Evolutionary conservation across 2,888 invertebrate species (phyloP), one percentile per base, ranked within the genome.

Genomic region (Amiota communis): DNA sequence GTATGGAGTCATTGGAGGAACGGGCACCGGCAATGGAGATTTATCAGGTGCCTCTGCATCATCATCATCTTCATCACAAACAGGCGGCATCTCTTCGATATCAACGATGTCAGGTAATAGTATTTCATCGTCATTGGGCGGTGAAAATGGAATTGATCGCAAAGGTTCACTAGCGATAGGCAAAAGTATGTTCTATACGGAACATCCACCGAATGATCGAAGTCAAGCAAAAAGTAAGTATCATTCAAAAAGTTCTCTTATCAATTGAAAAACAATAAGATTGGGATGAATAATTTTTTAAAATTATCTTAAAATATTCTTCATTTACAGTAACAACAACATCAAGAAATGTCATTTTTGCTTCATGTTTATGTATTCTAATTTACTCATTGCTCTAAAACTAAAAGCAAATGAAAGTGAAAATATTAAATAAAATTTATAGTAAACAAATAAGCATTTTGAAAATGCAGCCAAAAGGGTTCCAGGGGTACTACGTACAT

Each of bases 111-210:
- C 80, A 11, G 87, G 88, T 71, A 84, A 86, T 76, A 81, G 86
- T 63, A 77, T 86, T 20, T 77, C 84, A 6, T 81, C 84, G 6
- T 81, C 81, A 4, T 49, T 82, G 57, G 81, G 81, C 71, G 79
- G 80, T 68, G 74, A 78, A 11, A 80, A 76, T 10, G 79, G 80
- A 13, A 79, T 81, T 9, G 88, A 88, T 74, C 80, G 78, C 79
- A 90, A 90, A 75, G 89, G 89, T 20, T 88, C 88, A 13, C 79
- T 89, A 77, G 89, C 90, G 85, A 89, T 90, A 86, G 90, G 90
- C 69, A 90, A 90, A 74, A 90, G 89, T 80, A 88, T 88, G 80
- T 90, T 89, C 77, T 89, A 88, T 71, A 90, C 90, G 15, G 90
- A 90, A 79, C 86, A 87, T 81, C 90, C 90, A 85, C 89, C 90